Evolutionary conservation across 2,113 vertebrate species (phyloP).

Genomic region (Brachirus orientalis): DNA sequence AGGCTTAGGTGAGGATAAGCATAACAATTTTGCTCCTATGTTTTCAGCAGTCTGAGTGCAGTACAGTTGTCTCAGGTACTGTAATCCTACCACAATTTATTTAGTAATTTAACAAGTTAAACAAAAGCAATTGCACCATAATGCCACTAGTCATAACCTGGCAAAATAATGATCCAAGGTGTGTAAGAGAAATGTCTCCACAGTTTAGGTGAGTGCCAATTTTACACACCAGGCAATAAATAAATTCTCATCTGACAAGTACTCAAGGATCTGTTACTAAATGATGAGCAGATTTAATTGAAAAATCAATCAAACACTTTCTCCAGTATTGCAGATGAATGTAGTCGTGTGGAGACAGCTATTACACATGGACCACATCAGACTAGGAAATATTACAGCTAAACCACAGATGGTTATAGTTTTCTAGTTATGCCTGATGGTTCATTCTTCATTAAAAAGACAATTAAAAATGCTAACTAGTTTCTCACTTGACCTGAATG

Average conservation of each 20-base stretch:
- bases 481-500: constrained; percentile 6
- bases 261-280: not conserved
- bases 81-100: not conserved
- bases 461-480: not conserved
- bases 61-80: not conserved
- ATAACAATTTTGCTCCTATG: constrained; percentile 2
- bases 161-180: too few relatives aligned
- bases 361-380: constrained; percentile 2
- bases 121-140: not conserved
- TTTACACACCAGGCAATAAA: not conserved
- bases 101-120: not conserved
- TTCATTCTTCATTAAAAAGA: constrained; percentile 6
- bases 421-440: not conserved
- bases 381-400: not conserved
- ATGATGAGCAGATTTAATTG: constrained; percentile 7
- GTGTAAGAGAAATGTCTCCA: not conserved
- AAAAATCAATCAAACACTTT: constrained; percentile 7
- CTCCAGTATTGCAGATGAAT: constrained; percentile 2
- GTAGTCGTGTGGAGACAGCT: not conserved
- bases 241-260: not conserved
- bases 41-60: not conserved
- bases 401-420: not conserved
- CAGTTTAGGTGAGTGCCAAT: not conserved
- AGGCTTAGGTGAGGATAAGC: not conserved
- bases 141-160: not conserved